Evolutionary conservation across 2,797 vertebrate genomes (phyloP).

Genomic region (Gila robusta): DNA sequence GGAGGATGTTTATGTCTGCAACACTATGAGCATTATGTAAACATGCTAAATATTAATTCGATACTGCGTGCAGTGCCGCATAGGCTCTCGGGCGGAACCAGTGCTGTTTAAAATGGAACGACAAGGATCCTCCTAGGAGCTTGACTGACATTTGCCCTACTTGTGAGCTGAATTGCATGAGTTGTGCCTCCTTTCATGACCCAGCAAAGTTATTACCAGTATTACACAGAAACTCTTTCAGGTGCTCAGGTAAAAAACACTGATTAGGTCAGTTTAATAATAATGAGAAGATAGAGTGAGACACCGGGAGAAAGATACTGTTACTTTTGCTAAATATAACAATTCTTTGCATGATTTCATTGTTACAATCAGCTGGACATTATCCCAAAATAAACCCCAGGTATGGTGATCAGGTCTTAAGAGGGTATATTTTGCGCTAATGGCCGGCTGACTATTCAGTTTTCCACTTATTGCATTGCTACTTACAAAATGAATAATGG

Average conservation of each 20-base stretch:
- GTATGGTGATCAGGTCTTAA: background rate
- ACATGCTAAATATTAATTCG: slow-evolving; percentile 48
- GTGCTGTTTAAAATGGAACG: slow-evolving; percentile 7
- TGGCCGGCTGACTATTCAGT: background rate
- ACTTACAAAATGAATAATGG: background rate
- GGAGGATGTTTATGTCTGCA: slow-evolving; percentile 39
- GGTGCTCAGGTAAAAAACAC: background rate
- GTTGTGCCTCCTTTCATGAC: background rate
- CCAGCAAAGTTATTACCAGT: background rate
- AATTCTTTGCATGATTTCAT: background rate
- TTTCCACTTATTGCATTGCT: background rate
- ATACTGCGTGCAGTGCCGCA: background rate
- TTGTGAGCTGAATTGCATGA: slow-evolving; percentile 33
- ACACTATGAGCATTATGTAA: slow-evolving; percentile 34
- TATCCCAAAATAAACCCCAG: background rate
- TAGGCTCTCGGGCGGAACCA: slow-evolving; percentile 15
- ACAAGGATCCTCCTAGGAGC: slow-evolving; percentile 22
- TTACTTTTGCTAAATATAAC: background rate
- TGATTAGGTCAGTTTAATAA: background rate
- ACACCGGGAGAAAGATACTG: background rate
- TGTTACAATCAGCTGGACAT: background rate
- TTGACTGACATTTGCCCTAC: slow-evolving; percentile 43
- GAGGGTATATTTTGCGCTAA: background rate
- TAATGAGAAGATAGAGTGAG: background rate
- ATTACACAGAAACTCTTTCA: background rate